Evolutionary conservation across 2,797 vertebrate species (phyloP), one percentile per base, ranked within the genome.

Genomic region (Diplodus sargus): DNA sequence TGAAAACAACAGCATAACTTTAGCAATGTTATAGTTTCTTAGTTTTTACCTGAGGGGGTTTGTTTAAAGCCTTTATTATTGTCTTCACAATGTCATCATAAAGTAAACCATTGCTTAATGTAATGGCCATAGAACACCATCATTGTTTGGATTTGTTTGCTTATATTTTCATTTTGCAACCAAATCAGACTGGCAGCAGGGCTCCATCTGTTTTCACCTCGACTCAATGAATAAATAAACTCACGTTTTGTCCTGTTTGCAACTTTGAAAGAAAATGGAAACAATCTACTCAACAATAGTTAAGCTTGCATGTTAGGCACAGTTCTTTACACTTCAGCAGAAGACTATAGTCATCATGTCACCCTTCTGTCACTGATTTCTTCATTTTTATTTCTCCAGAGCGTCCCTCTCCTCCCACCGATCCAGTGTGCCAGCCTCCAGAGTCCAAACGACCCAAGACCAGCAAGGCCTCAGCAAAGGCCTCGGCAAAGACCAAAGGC

Each of bases 401-500:
- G 91, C 93, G 84, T 1, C 91, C 95, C 0, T 94, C 96, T 79
- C 95, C 95, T 58, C 89, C 95, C 76, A 94, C 90, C 7, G 96
- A 98, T 74, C 90, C 92, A 3, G 89, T 91, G 23, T 96, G 94
- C 87, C 95, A 95, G 68, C 92, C 97, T 16, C 97, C 95, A 30
- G 95, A 97, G 58, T 89, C 94, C 0, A 99, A 99, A 87, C 95
- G 97, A 25, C 87, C 94, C 52, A 96, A 96, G 88, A 96, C 91
- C 23, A 89, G 92, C 10, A 93, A 93, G 43, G 5, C 76, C 1
- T 9, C 81, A 12, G 74, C 63, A 48, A 93, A 93, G 43, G 5
- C 76, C 1, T 9, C 81, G 11, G 74, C 63, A 48, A 86, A 87
- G 39, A 78, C 60, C 73, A 57, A 54, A 14, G 18, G 10, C 78